These are phyloP conservation scores for Aradophagus sp. DNA, from an alignment of 1,140 invertebrate species.

Conservation along the genomic window DNA sequence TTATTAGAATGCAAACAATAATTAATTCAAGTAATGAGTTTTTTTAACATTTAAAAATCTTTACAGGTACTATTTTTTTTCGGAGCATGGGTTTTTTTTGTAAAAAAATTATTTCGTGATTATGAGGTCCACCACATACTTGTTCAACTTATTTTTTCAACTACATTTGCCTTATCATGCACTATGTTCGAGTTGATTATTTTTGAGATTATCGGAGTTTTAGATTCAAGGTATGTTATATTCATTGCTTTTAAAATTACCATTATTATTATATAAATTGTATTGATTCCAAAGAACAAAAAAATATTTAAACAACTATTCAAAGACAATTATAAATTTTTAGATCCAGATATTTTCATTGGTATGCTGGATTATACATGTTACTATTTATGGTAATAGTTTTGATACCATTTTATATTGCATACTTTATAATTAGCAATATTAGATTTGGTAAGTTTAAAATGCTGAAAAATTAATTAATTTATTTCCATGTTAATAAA, in stretches of 20 bases:
- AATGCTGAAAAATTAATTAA: too few species aligned
- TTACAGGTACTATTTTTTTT: slow-evolving; percentile 93
- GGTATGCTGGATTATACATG: slow-evolving; percentile 93
- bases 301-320: too few species aligned
- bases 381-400: slow-evolving; percentile 97
- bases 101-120: slow-evolving; percentile 97
- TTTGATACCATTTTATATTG: slow-evolving; percentile 97
- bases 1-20: too few species aligned
- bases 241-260: slow-evolving; percentile 17
- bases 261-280: too few species aligned
- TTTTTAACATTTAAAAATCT: too few species aligned
- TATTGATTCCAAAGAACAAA: too few species aligned
- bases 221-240: slow-evolving; percentile 83
- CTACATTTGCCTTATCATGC: slow-evolving; percentile 97
- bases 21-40: too few species aligned
- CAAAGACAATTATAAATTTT: too few species aligned
- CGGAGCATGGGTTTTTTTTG: slow-evolving; percentile 98
- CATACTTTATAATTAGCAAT: slow-evolving; percentile 95
- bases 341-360: slow-evolving; percentile 97
- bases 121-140: slow-evolving; percentile 97
- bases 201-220: slow-evolving; percentile 97
- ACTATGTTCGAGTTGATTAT: slow-evolving; percentile 99
- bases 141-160: slow-evolving; percentile 97
- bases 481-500: too few species aligned
- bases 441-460: slow-evolving; percentile 87